A percentile compares a stretch with the other conserved stretches of the same genome.
Evolutionary conservation across 2,888 invertebrate species (phyloP).

Genomic region (Nomada flava): DNA sequence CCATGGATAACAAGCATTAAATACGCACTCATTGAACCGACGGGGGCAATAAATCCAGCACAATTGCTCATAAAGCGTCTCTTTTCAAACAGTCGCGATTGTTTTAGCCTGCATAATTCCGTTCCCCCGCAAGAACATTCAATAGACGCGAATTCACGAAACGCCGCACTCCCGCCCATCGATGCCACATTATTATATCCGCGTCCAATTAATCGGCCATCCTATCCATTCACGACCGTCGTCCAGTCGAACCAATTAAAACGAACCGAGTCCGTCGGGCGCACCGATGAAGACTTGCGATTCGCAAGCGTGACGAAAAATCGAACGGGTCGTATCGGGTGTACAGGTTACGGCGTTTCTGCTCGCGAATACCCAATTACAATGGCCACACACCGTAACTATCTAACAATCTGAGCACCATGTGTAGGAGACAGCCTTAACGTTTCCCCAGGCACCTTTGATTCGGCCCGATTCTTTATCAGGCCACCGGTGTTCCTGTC

Average conservation of each 20-base stretch:
- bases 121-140: neutral
- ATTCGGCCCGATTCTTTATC: conserved; percentile 72
- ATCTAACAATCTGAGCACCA: conserved; percentile 66
- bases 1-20: neutral
- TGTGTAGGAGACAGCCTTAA: conserved; percentile 64
- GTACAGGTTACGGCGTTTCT: conserved; percentile 35
- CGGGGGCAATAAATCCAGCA: neutral
- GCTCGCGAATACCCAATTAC: conserved; percentile 66
- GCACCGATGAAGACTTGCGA: conserved; percentile 3
- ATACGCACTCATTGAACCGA: neutral
- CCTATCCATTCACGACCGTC: conserved; percentile 15
- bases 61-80: neutral
- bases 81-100: neutral
- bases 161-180: neutral
- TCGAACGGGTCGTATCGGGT: conserved; percentile 37
- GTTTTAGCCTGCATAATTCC: neutral
- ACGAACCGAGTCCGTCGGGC: neutral
- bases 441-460: conserved; percentile 64
- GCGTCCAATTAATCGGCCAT: conserved; percentile 30
- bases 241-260: conserved; percentile 36
- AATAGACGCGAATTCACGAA: conserved; percentile 10
- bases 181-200: conserved; percentile 2
- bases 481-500: conserved; percentile 51
- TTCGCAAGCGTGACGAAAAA: conserved; percentile 33
- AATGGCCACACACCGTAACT: conserved; percentile 72